Base-by-base conservation (phyloP, 2,888 invertebrate genomes). In the Drosophila subquinaria region DNA sequence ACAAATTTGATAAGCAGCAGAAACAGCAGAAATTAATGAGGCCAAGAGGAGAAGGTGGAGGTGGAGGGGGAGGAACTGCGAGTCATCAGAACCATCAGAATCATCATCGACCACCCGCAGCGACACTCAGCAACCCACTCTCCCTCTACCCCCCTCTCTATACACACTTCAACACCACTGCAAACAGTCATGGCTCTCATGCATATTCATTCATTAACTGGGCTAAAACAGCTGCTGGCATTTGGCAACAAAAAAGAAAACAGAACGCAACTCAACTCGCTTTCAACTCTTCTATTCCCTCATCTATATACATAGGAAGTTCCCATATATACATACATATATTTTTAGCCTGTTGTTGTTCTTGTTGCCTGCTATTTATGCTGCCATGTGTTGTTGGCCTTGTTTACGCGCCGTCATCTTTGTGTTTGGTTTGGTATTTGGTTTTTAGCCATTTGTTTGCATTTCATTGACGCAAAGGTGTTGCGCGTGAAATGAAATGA, bases 161-260 rank as follows among this genome's bases (percentile, higher is more conserved):
- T 35, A n/a, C 6, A 17, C 17, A 17, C 27, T 5, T 27, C 6
- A 27, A 27, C 27, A 27, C 27, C 5, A 27, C 51, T 17, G 35
- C 27, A 35, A 59, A 8, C 53, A 57, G 51, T 15, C 62, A 50
- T 43, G 50, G 43, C 85, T 81, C 85, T 82, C 85, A 84, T 88
- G 82, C 81, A 84, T 84, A 84, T 84, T 84, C 88, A 88, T 82
- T 88, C 82, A 85, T 84, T 84, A 85, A 76, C 81, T 76, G 69
- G 73, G 81, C 81, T 68, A 60, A 64, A 76, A 71, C 84, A 84
- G 88, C 85, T 88, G 88, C 67, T 74, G 79, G 73, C 70, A 82
- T 80, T 84, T 78, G 47, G 60, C 69, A 77, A 69, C 50, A 61
- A 71, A 43, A 43, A 60, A 57, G 11, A 42, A 15, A 47, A 15